These are phyloP conservation scores for Alethe castanea DNA, from an alignment of 2,113 vertebrate species.

Conservation along the genomic window DNA sequence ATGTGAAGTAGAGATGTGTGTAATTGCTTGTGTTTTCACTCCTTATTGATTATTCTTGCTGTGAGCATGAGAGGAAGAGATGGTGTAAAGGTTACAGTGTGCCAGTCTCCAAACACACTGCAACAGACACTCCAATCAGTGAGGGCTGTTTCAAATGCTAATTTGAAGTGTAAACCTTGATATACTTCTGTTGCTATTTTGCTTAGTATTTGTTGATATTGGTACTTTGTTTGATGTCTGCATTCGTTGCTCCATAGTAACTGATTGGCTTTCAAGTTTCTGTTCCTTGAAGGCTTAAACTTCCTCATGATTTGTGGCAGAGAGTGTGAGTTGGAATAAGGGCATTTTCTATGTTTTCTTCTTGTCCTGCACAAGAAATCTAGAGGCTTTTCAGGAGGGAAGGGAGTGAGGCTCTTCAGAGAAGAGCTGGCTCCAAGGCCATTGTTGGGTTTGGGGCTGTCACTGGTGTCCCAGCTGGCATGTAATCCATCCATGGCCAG, in stretches of 20 bases:
- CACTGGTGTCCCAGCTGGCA: neutral
- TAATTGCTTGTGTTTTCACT: constrained; percentile 12
- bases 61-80: neutral
- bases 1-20: neutral
- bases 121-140: neutral
- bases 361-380: neutral
- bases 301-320: neutral
- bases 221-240: neutral
- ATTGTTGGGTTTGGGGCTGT: neutral
- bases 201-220: neutral
- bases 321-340: neutral
- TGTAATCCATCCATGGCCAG: neutral
- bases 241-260: neutral
- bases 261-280: neutral
- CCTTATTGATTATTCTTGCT: neutral
- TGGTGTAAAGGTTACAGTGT: neutral
- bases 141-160: neutral
- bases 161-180: neutral
- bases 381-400: neutral
- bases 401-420: neutral
- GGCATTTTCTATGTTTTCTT: neutral
- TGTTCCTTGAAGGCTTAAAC: neutral
- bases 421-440: neutral
- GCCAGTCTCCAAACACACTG: neutral
- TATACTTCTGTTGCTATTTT: neutral